Conservation (phyloP, 1,140 invertebrate species). For the Hermetia illucens region DNA sequence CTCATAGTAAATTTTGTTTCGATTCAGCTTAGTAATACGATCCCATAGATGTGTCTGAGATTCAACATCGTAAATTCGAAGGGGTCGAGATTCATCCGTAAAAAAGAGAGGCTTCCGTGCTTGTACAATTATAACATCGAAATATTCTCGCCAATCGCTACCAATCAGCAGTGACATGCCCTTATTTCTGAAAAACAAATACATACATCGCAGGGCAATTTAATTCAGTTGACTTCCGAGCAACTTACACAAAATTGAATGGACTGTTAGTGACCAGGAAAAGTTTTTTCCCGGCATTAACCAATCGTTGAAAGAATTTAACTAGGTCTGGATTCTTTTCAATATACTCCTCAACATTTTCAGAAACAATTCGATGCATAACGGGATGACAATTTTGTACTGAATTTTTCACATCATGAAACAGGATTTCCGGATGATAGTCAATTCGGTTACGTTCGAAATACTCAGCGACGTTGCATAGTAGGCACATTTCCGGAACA, state of each 20-base stretch:
- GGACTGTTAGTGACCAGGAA: slow-evolving; percentile 96
- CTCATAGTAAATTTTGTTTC: slow-evolving; percentile 86
- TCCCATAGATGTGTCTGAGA: slow-evolving; percentile 79
- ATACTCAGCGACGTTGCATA: slow-evolving; percentile 88
- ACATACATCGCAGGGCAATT: too few species aligned
- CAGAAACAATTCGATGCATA: slow-evolving; percentile 76
- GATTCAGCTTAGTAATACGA: slow-evolving; percentile 70
- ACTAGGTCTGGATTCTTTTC: slow-evolving; percentile 60
- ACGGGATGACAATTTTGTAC: slow-evolving; percentile 79
- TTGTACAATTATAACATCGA: slow-evolving; percentile 89
- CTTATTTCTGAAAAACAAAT: slow-evolving; percentile 51
- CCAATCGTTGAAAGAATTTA: slow-evolving; percentile 62
- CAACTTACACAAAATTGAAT: slow-evolving; percentile 88
- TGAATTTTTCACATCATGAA: slow-evolving; percentile 85
- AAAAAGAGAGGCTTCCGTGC: slow-evolving; percentile 95
- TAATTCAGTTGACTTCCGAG: too few species aligned
- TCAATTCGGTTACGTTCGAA: slow-evolving; percentile 80
- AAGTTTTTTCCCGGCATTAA: slow-evolving; percentile 66
- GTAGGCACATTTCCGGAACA: slow-evolving; percentile 85
- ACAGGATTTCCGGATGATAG: slow-evolving; percentile 91
- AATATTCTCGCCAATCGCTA: slow-evolving; percentile 75
- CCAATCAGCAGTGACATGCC: slow-evolving; percentile 88
- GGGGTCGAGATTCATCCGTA: slow-evolving; percentile 77
- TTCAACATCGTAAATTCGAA: slow-evolving; percentile 73
- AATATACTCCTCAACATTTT: slow-evolving; percentile 67